phyloP scores from a whole-genome alignment of 1,140 invertebrate species.

The Anastrepha obliqua region DNA sequence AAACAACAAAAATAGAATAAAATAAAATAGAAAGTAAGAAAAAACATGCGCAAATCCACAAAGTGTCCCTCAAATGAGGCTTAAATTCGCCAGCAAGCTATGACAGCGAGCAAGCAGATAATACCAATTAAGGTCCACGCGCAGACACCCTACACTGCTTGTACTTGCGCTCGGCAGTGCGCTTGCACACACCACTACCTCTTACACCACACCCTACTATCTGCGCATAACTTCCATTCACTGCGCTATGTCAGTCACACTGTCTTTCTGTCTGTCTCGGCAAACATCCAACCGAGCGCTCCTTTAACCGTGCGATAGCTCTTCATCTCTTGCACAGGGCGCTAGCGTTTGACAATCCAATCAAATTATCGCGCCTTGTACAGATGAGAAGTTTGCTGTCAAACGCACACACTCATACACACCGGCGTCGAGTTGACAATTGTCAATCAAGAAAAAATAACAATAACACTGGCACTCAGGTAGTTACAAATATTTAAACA shows the following conservation, averaged over 20 bases:
- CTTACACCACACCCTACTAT: background rate
- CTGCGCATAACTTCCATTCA: background rate
- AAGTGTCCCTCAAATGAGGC: slow-evolving; percentile 74
- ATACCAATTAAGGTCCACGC: slow-evolving; percentile 71
- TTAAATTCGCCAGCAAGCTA: slow-evolving; percentile 66
- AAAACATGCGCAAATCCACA: slow-evolving; percentile 68
- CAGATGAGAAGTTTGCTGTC: slow-evolving; percentile 35
- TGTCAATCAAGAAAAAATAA: slow-evolving; percentile 14
- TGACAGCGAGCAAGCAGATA: slow-evolving; percentile 63
- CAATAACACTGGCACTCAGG: background rate
- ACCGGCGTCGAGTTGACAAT: background rate
- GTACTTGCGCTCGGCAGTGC: background rate
- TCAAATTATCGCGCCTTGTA: slow-evolving; percentile 73
- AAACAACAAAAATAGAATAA: background rate
- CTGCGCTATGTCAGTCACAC: background rate
- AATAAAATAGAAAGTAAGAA: background rate
- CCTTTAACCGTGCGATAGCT: background rate
- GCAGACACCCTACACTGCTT: background rate
- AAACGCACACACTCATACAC: background rate
- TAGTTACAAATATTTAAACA: background rate
- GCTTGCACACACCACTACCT: background rate
- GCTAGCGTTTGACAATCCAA: slow-evolving; percentile 67
- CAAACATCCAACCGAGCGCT: background rate
- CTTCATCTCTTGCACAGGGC: background rate
- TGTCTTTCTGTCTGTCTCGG: background rate